A percentile compares a stretch with the other conserved stretches of the same genome.
These are phyloP conservation scores for Platorchestia sp. DNA, from an alignment of 1,140 invertebrate species.

Conservation along the genomic window DNA sequence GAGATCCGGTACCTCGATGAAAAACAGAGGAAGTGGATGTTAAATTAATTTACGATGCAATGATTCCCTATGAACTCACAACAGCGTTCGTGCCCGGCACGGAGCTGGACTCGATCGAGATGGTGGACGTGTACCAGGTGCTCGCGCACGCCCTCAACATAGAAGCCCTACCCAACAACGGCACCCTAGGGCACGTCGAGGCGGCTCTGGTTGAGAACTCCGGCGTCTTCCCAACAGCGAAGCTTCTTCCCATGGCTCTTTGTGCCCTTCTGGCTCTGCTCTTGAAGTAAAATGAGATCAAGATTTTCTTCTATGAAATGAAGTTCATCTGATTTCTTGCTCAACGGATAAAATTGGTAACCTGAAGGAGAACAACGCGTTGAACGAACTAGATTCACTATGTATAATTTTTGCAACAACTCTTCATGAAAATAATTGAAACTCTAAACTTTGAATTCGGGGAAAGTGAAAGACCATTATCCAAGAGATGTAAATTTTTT, in stretches of 20 bases:
- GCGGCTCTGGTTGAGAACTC: background rate
- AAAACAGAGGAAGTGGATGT: background rate
- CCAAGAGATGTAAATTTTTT: too few species aligned
- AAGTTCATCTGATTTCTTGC: background rate
- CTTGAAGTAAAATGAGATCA: background rate
- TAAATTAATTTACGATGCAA: background rate
- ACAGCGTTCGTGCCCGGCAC: constrained; percentile 25
- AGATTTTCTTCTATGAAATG: background rate
- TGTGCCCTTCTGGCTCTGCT: background rate
- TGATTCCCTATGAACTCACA: background rate
- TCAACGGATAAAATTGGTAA: background rate
- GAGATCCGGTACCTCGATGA: background rate
- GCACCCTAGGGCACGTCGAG: background rate
- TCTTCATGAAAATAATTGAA: too few species aligned
- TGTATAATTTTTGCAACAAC: background rate
- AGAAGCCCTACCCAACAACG: constrained; percentile 23
- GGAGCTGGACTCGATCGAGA: constrained; percentile 33
- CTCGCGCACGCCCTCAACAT: constrained; percentile 45
- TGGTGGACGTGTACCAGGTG: constrained; percentile 52
- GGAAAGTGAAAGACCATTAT: too few species aligned
- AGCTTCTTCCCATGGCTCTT: background rate
- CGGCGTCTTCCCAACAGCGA: background rate
- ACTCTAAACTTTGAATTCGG: too few species aligned
- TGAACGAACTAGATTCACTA: background rate
- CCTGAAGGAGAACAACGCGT: background rate